phyloP scores from a whole-genome alignment of 2,113 vertebrate species.

The Tupaia chinensis region DNA sequence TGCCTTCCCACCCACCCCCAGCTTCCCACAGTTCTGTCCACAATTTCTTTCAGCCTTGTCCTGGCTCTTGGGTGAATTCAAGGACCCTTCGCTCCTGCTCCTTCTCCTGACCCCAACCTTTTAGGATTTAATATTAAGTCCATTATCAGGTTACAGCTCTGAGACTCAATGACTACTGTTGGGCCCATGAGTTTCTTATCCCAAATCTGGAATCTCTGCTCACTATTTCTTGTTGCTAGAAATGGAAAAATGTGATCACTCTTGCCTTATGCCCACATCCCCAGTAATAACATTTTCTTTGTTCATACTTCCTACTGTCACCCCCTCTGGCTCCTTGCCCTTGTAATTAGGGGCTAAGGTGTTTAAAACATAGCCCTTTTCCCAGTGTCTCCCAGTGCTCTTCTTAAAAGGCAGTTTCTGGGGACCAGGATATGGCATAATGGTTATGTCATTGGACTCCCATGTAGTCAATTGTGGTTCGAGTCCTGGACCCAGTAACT shows the following conservation, averaged over 20 bases:
- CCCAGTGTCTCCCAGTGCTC: neutral
- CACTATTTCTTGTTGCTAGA: neutral
- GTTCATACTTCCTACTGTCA: neutral
- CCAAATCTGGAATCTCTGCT: neutral
- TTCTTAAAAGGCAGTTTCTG: neutral
- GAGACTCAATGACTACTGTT: neutral
- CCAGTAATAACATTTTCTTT: neutral
- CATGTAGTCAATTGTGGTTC: no score
- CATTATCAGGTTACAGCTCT: neutral
- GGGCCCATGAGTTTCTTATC: neutral
- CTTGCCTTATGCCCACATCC: neutral
- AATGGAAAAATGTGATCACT: neutral
- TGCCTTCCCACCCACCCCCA: neutral
- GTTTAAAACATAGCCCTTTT: neutral
- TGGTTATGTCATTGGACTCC: no score
- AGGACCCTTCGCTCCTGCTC: neutral
- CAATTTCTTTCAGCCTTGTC: neutral
- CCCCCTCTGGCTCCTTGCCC: neutral
- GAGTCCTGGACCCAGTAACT: no score
- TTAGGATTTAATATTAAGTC: constrained; percentile 10
- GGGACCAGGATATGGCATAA: no score
- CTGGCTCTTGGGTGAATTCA: neutral
- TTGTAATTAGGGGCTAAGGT: neutral
- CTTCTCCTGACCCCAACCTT: neutral
- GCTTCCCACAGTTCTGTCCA: neutral